Base-by-base conservation (phyloP, 1,140 invertebrate genomes). In the Diploscapter pachys region DNA sequence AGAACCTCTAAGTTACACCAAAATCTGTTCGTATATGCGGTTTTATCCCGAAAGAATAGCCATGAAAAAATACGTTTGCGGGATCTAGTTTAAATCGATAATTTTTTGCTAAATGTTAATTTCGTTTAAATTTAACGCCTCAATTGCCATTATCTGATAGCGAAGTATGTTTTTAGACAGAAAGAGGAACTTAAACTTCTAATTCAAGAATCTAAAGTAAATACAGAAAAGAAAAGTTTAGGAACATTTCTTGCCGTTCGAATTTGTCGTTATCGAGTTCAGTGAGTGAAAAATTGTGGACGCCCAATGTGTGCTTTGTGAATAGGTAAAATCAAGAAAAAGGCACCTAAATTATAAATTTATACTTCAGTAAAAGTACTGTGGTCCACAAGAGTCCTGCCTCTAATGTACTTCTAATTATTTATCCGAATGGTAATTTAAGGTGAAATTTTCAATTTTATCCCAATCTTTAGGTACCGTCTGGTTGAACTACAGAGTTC, bases 401-500 rank as follows among this genome's bases (percentile, higher is more conserved):
- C 71, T 77, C 76, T 50, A 85, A 85, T 74, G 73, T 85, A 55
- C 72, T 85, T 52, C 64, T 85, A 50, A 83, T 85, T 63, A 83
- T 85, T 65, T 85, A 82, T 72, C 84, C 83, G 6, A 85, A 85
- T 78, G 83, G 83, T 81, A 74, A 31, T 31, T 31, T 31, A 31
- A 31, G 63, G 51, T 62, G 4, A 9, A 48, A 49, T 61, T 66
- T 59, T 64, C 9, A 52, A 63, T 13, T 69, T 53, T 9, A 13
- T 56, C 55, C 8, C 51, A 64, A 11, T 53, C 74, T 77, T 69
- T 64, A 80, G 73, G 77, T 52, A 83, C 79, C 50, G 72, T 81
- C n/a, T 84, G 85, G 83, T 59, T 85, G 4, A 85, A 85, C 66
- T 85, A 85, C 68, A 73, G 83, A 11, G 81, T 86, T 13, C 75